phyloP scores from a whole-genome alignment of 2,888 invertebrate species.

The Drosophila buzzatii region DNA sequence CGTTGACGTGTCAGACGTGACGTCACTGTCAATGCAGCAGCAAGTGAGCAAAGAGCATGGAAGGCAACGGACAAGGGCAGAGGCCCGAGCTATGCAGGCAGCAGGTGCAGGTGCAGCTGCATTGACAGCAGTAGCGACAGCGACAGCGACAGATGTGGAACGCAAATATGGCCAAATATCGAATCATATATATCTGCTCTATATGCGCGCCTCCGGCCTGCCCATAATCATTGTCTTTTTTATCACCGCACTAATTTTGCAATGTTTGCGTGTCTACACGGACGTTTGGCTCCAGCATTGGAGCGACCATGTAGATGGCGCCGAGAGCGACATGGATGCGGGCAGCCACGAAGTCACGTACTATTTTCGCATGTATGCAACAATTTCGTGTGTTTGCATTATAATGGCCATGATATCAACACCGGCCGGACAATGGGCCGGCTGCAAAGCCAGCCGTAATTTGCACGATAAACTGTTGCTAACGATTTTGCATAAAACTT shows the following conservation, averaged over 20 bases:
- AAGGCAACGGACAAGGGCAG: neutral
- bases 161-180: conserved; percentile 87
- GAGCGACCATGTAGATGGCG: conserved; percentile 86
- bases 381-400: conserved; percentile 88
- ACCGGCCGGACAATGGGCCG: conserved; percentile 89
- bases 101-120: conserved; percentile 34
- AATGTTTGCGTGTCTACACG: conserved; percentile 89
- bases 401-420: conserved; percentile 88
- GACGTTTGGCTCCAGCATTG: conserved; percentile 92
- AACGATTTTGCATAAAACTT: conserved; percentile 89
- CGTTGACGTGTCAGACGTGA: conserved; percentile 61
- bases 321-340: conserved; percentile 6
- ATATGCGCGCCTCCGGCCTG: conserved; percentile 88
- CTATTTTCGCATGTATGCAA: conserved; percentile 88
- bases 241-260: conserved; percentile 88
- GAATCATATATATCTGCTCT: conserved; percentile 88
- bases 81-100: conserved; percentile 1
- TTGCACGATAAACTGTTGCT: conserved; percentile 90
- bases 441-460: conserved; percentile 88
- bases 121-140: conserved; percentile 3
- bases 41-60: neutral
- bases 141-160: conserved; percentile 82
- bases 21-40: conserved; percentile 31
- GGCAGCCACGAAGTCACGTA: conserved; percentile 85
- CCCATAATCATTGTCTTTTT: conserved; percentile 88